These are phyloP conservation scores for Polydesmus complanatus DNA, from an alignment of 2,888 invertebrate genomes.

Conservation along the genomic window DNA sequence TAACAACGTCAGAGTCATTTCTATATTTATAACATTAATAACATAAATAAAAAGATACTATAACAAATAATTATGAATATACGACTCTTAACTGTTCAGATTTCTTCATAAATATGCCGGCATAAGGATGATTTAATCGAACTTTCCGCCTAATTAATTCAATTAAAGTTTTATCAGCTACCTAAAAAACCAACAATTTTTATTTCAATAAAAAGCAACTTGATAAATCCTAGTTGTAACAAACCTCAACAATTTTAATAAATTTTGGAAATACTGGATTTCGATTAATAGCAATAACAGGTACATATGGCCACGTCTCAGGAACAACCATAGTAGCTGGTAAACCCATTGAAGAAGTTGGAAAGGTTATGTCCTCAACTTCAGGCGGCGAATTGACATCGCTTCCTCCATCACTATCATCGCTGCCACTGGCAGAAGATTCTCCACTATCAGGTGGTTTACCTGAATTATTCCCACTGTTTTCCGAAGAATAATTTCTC, in stretches of 20 bases:
- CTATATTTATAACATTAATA: conserved; percentile 29
- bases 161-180: conserved; percentile 72
- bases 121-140: conserved; percentile 88
- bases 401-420: neutral
- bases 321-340: conserved; percentile 87
- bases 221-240: conserved; percentile 12
- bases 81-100: conserved; percentile 56
- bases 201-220: neutral
- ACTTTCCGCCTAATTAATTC: conserved; percentile 85
- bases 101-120: conserved; percentile 90
- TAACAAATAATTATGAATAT: too few relatives aligned
- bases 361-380: neutral
- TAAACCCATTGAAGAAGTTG: conserved; percentile 28
- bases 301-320: conserved; percentile 91
- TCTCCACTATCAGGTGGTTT: neutral
- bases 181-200: conserved; percentile 39
- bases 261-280: conserved; percentile 97
- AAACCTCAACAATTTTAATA: conserved; percentile 89
- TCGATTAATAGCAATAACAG: conserved; percentile 81
- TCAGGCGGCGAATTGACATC: neutral
- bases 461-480: neutral
- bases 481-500: neutral
- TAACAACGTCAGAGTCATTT: conserved; percentile 72
- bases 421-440: neutral
- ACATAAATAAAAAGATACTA: neutral